Percentiles rank a stretch among this genome's conserved stretches.
These are phyloP conservation scores for Tenodera sinensis DNA, from an alignment of 2,888 invertebrate genomes.

Conservation along the genomic window DNA sequence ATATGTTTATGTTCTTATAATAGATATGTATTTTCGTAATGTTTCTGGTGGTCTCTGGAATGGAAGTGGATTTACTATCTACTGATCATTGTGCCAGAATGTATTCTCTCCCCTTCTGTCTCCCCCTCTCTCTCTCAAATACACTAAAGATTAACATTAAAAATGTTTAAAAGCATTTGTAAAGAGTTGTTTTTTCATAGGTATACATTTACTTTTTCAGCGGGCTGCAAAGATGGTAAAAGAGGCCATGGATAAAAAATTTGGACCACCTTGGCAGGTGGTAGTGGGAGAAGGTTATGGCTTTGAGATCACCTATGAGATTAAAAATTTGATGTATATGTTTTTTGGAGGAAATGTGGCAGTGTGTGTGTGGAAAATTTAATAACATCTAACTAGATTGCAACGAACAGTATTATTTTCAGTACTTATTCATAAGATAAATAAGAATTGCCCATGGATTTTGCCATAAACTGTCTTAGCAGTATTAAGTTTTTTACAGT, in stretches of 20 bases:
- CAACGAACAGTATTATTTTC: neutral
- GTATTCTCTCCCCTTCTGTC: no score
- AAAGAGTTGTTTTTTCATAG: neutral
- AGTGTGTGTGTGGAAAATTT: slow-evolving; percentile 87
- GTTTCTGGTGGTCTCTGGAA: no score
- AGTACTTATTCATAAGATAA: neutral
- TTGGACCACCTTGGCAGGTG: slow-evolving; percentile 92
- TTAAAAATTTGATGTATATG: slow-evolving; percentile 80
- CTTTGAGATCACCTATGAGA: slow-evolving; percentile 89
- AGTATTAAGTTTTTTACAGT: neutral
- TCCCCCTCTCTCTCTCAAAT: no score
- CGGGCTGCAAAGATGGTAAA: slow-evolving; percentile 91
- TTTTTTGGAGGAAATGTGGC: slow-evolving; percentile 90
- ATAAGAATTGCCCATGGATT: neutral
- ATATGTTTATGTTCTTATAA: no score
- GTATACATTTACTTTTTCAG: slow-evolving; percentile 48
- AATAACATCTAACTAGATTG: slow-evolving; percentile 41
- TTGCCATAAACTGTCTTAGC: neutral
- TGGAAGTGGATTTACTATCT: no score
- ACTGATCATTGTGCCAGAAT: no score
- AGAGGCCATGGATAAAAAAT: slow-evolving; percentile 92
- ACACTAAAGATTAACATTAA: neutral
- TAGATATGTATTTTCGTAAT: no score
- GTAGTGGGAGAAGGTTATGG: slow-evolving; percentile 94
- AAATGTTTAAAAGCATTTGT: no score